These are phyloP conservation scores for Tiliacea citrago DNA, from an alignment of 2,888 invertebrate species.

Conservation along the genomic window DNA sequence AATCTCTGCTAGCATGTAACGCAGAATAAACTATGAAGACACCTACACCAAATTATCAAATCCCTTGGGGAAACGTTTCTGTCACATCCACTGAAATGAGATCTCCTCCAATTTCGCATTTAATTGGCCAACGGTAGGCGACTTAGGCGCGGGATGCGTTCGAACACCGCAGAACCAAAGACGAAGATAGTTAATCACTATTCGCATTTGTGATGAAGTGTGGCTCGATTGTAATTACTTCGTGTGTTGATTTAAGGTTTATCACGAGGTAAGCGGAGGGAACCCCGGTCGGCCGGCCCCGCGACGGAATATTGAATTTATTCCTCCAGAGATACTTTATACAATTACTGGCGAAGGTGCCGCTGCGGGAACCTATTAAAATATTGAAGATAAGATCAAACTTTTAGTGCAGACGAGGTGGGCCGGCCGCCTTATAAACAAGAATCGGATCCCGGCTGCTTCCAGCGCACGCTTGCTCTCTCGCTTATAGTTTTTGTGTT, in stretches of 20 bases:
- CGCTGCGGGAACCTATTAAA: slow-evolving; percentile 90
- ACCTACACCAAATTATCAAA: slow-evolving; percentile 68
- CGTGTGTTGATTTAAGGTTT: slow-evolving; percentile 90
- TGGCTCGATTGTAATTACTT: slow-evolving; percentile 88
- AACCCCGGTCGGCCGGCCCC: slow-evolving; percentile 72
- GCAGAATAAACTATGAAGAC: slow-evolving; percentile 49
- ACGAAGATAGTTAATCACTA: slow-evolving; percentile 86
- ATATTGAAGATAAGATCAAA: slow-evolving; percentile 89
- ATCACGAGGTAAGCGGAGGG: slow-evolving; percentile 81
- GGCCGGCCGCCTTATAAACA: slow-evolving; percentile 86
- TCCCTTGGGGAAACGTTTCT: slow-evolving; percentile 67
- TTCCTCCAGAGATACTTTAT: slow-evolving; percentile 83
- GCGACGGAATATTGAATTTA: slow-evolving; percentile 85
- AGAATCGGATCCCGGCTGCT: slow-evolving; percentile 84
- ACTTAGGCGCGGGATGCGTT: slow-evolving; percentile 64
- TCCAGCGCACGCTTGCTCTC: slow-evolving; percentile 77
- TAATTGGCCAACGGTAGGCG: slow-evolving; percentile 73
- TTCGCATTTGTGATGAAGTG: slow-evolving; percentile 89
- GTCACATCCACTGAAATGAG: slow-evolving; percentile 75
- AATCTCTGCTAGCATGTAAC: slow-evolving; percentile 13
- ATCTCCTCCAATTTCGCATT: slow-evolving; percentile 75
- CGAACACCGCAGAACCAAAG: slow-evolving; percentile 77
- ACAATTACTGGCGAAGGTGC: slow-evolving; percentile 88
- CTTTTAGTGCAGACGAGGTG: slow-evolving; percentile 87
- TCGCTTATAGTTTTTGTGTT: slow-evolving; percentile 85